These are phyloP conservation scores for Congeria kusceri DNA, from an alignment of 2,888 invertebrate species.

Conservation along the genomic window DNA sequence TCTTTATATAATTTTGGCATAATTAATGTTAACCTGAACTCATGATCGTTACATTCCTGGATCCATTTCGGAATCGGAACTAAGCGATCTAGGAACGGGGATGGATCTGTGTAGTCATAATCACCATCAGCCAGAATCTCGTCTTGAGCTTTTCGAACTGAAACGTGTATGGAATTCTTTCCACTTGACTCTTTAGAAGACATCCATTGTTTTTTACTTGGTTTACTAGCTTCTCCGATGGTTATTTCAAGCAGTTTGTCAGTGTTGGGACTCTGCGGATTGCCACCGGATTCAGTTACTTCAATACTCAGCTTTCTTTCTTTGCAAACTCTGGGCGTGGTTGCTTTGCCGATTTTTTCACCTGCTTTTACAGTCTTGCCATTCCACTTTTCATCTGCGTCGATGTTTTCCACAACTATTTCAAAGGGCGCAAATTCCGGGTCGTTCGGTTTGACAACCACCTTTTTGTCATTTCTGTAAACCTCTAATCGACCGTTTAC, in stretches of 20 bases:
- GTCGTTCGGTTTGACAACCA: conserved; percentile 60
- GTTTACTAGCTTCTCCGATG: conserved; percentile 1
- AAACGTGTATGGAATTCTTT: conserved; percentile 65
- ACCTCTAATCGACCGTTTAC: conserved; percentile 51
- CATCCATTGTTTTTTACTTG: conserved; percentile 16
- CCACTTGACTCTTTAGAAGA: conserved; percentile 23
- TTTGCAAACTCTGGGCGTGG: conserved; percentile 17
- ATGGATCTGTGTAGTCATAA: conserved; percentile 69
- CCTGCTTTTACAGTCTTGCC: conserved; percentile 39
- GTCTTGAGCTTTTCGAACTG: conserved; percentile 49
- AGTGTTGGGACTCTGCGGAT: not conserved
- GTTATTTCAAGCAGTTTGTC: conserved; percentile 2
- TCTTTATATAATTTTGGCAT: too few species aligned
- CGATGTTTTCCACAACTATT: conserved; percentile 68
- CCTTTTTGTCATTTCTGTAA: conserved; percentile 25
- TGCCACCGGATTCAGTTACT: not conserved
- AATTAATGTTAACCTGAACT: conserved; percentile 48
- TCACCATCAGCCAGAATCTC: conserved; percentile 45
- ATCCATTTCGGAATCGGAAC: conserved; percentile 68
- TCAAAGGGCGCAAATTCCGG: conserved; percentile 60
- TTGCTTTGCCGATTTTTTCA: conserved; percentile 50
- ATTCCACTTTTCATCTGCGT: conserved; percentile 16
- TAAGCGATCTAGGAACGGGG: conserved; percentile 64
- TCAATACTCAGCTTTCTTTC: not conserved
- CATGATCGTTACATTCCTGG: conserved; percentile 69